These are phyloP conservation scores for Pachliopta kotzebuea DNA, from an alignment of 2,888 invertebrate genomes.

Conservation along the genomic window DNA sequence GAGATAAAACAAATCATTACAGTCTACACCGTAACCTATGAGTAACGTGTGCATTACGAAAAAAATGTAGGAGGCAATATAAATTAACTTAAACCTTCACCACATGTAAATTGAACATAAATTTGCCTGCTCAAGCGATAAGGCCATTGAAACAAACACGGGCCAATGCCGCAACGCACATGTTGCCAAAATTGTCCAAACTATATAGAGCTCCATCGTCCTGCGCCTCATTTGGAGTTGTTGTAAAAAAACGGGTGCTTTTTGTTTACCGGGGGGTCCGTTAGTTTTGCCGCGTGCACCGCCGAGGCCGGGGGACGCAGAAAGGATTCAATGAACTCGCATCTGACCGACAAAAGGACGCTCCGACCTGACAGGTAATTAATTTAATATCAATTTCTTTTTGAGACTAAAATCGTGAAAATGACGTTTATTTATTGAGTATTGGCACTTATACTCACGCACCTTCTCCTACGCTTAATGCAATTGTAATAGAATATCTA, in stretches of 20 bases:
- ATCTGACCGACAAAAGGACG: slow-evolving; percentile 29
- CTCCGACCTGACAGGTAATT: slow-evolving; percentile 27
- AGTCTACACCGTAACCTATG: slow-evolving; percentile 24
- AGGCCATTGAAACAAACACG: slow-evolving; percentile 29
- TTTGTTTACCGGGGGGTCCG: slow-evolving; percentile 11
- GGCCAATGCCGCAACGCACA: slow-evolving; percentile 29
- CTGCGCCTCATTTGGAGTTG: neutral
- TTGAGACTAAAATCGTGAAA: slow-evolving; percentile 19
- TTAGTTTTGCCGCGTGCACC: slow-evolving; percentile 10
- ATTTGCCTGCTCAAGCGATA: slow-evolving; percentile 14
- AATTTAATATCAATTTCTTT: slow-evolving; percentile 29
- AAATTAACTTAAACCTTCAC: slow-evolving; percentile 19
- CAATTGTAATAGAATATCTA: neutral
- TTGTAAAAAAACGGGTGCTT: slow-evolving; percentile 11
- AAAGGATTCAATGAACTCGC: slow-evolving; percentile 30
- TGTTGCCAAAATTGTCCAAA: slow-evolving; percentile 29
- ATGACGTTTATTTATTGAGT: slow-evolving; percentile 6
- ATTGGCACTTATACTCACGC: neutral
- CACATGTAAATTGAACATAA: slow-evolving; percentile 16
- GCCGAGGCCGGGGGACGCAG: slow-evolving; percentile 27
- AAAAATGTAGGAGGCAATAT: slow-evolving; percentile 1
- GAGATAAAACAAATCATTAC: slow-evolving; percentile 26
- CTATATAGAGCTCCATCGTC: slow-evolving; percentile 9
- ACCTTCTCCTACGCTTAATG: neutral
- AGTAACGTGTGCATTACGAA: slow-evolving; percentile 23